Percentiles rank a stretch among this genome's conserved stretches.
phyloP scores from a whole-genome alignment of 2,113 vertebrate genomes.

The Symphodus melops region DNA sequence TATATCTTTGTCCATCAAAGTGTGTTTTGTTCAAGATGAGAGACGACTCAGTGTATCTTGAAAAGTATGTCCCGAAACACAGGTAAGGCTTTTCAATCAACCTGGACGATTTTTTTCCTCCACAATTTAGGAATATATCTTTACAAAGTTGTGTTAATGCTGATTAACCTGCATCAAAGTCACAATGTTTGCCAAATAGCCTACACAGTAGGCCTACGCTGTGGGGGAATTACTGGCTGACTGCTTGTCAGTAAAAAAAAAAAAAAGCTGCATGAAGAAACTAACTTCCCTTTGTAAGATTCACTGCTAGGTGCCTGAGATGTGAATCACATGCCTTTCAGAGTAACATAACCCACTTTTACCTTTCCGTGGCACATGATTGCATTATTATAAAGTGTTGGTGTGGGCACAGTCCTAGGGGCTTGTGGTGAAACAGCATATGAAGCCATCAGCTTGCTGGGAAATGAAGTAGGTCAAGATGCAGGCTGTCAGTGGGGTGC shows the following conservation, averaged over 20 bases:
- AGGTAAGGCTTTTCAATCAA: background rate
- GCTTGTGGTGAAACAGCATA: constrained; percentile 43
- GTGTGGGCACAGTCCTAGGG: constrained; percentile 13
- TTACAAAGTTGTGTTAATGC: background rate
- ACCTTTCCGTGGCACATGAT: constrained; percentile 2
- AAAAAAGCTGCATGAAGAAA: constrained; percentile 43
- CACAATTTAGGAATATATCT: background rate
- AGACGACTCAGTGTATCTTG: background rate
- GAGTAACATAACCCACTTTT: constrained; percentile 8
- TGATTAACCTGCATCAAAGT: background rate
- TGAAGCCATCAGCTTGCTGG: constrained; percentile 18
- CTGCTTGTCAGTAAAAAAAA: constrained; percentile 20
- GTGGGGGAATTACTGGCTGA: constrained; percentile 25
- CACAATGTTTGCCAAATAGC: background rate
- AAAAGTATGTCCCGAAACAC: background rate
- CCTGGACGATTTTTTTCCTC: background rate
- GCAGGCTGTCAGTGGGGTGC: constrained; percentile 60
- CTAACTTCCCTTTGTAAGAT: constrained; percentile 37
- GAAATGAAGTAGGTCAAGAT: constrained; percentile 48
- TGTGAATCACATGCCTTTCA: constrained; percentile 5
- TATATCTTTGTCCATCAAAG: too few relatives aligned
- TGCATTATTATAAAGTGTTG: constrained; percentile 14
- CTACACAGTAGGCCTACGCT: background rate
- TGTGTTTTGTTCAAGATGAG: background rate
- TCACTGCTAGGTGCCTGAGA: constrained; percentile 21